Base-by-base conservation (phyloP, 2,113 vertebrate genomes). In the Odocoileus hemionus region DNA sequence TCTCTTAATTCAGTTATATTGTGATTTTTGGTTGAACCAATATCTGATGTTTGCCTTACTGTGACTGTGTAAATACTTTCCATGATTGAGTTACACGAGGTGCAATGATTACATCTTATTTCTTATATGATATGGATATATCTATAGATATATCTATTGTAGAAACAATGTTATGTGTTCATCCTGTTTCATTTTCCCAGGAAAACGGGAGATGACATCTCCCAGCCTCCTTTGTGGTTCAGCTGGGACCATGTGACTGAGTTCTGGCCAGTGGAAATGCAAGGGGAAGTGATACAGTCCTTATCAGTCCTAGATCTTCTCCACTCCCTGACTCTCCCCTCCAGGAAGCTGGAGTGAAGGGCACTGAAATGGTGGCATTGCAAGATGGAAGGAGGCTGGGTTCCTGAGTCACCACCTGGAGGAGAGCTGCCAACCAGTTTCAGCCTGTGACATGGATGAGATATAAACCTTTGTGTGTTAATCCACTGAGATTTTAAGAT, bases 401-500 rank as follows among this genome's bases (percentile, higher is more conserved):
- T 36, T 93, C 50, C 39, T 25, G 61, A 90, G 89, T 93, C 70
- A 86, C 80, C 30, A 5, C 14, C 28, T 74, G 86, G 89, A 95
- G 74, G 58, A 85, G 17, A 74, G 74, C 36, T 1, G 9, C 43
- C 39, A 60, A 45, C 23, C 36, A 25, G 21, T 70, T 14, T 36
- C 26, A 30, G 30, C 85, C 88, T 82, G 7, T 67, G 90, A 43
- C 2, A 0, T 2, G 12, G 74, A 64, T 2, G 39, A 85, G 64
- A 64, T 16, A 28, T 11, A 84, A n/a, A 89, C 39, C 47, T 54
- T 93, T 70, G 39, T 54, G 67, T 36, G 55, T 45, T 86, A 93
- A 97, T 55, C n/a, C 16, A 21, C 70, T 45, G 60, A 95, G 90
- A 94, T 96, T 83, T 96, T 57, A 76, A 96, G 84, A 91, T 50